Percentiles rank a stretch among this genome's conserved stretches.
Evolutionary conservation across 2,797 vertebrate genomes (phyloP).

Genomic region (Babyrousa celebensis): DNA sequence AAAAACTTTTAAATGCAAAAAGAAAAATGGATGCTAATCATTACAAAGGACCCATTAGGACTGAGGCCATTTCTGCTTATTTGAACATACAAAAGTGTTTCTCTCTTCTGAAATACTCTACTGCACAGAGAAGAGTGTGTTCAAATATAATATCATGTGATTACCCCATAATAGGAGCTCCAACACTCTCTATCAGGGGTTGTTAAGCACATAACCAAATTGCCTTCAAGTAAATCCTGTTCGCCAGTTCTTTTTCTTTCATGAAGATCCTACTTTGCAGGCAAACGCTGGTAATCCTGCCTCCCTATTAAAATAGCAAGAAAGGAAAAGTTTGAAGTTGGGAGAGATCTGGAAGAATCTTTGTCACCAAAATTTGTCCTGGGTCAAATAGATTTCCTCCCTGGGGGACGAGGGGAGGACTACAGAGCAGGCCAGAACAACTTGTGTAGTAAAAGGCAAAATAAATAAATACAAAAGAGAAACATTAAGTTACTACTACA

Average conservation of each 20-base stretch:
- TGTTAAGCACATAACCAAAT: slow-evolving; percentile 26
- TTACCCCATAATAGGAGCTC: slow-evolving; percentile 28
- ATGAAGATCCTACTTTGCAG: slow-evolving; percentile 40
- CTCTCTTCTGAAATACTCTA: slow-evolving; percentile 7
- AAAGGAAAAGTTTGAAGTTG: slow-evolving; percentile 56
- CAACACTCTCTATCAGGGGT: background rate
- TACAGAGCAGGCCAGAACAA: slow-evolving; percentile 1
- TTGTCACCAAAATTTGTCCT: slow-evolving; percentile 36
- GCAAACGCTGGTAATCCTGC: slow-evolving; percentile 4
- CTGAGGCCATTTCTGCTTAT: background rate
- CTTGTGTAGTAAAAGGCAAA: background rate
- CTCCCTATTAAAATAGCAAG: slow-evolving; percentile 27
- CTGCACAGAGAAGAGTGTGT: background rate
- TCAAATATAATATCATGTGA: slow-evolving; percentile 62
- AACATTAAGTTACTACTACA: background rate
- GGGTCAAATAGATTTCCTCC: slow-evolving; percentile 29
- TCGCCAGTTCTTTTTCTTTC: background rate
- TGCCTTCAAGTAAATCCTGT: background rate
- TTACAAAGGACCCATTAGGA: slow-evolving; percentile 53
- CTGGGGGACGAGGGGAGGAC: background rate
- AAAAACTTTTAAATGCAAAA: slow-evolving; percentile 9
- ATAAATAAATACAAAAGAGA: slow-evolving; percentile 26
- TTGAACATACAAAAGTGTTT: slow-evolving; percentile 20
- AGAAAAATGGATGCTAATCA: slow-evolving; percentile 69
- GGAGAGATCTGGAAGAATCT: slow-evolving; percentile 7